These are phyloP conservation scores for Triplophysa bombifrons DNA, from an alignment of 2,797 vertebrate genomes.

Conservation along the genomic window DNA sequence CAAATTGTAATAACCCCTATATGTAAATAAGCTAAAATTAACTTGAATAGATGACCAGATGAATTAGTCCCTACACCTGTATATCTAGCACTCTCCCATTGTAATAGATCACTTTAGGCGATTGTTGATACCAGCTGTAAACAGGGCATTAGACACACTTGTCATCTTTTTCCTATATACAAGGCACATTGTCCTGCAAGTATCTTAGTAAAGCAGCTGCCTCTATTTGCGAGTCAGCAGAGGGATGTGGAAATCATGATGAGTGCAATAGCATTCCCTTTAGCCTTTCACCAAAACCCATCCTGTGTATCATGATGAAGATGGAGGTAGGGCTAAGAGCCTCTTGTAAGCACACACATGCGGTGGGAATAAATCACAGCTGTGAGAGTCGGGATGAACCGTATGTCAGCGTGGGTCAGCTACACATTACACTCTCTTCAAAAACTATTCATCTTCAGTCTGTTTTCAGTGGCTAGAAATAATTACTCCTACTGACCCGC, in stretches of 20 bases:
- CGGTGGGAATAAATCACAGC: conserved; percentile 85
- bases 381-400: conserved; percentile 86
- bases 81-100: not conserved
- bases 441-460: conserved; percentile 92
- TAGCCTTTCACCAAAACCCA: conserved; percentile 32
- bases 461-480: conserved; percentile 88
- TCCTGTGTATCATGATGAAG: conserved; percentile 47
- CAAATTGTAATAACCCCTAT: too few species aligned
- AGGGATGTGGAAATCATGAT: conserved; percentile 35
- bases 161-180: not conserved
- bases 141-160: not conserved
- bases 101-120: not conserved
- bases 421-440: conserved; percentile 91
- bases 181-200: not conserved
- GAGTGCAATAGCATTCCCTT: conserved; percentile 40
- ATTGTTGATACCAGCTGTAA: not conserved
- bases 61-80: too few species aligned
- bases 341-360: conserved; percentile 66
- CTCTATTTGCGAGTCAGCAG: not conserved
- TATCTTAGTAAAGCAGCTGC: not conserved
- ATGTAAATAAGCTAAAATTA: too few species aligned
- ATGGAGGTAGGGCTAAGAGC: conserved; percentile 58
- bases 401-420: conserved; percentile 87
- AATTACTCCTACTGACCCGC: conserved; percentile 89
- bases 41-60: too few species aligned